A percentile compares a stretch with the other conserved stretches of the same genome.
phyloP scores from a whole-genome alignment of 2,797 vertebrate species.

The Peromyscus melanophrys region DNA sequence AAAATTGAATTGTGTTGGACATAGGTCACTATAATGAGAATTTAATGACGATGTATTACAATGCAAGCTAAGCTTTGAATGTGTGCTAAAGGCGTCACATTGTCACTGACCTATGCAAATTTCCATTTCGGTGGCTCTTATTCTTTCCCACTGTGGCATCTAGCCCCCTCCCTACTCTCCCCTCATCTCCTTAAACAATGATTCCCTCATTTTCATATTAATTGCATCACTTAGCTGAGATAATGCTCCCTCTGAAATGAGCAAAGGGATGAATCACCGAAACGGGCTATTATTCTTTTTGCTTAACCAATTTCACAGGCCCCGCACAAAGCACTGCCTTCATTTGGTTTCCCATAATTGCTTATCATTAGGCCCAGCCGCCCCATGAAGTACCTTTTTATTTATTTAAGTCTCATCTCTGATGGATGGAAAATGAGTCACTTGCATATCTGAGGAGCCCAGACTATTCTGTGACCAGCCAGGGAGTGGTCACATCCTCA shows the following conservation, averaged over 20 bases:
- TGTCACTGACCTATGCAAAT: slow-evolving; percentile 91
- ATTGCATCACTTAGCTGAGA: slow-evolving; percentile 93
- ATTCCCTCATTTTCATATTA: slow-evolving; percentile 94
- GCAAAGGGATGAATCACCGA: slow-evolving; percentile 91
- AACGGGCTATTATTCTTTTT: slow-evolving; percentile 92
- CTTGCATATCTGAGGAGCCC: slow-evolving; percentile 90
- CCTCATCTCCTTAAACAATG: slow-evolving; percentile 92
- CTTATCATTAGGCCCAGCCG: slow-evolving; percentile 93
- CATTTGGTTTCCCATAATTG: slow-evolving; percentile 92
- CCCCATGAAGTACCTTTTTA: slow-evolving; percentile 91
- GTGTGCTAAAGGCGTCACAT: slow-evolving; percentile 86
- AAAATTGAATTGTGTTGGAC: slow-evolving; percentile 90
- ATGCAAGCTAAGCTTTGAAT: slow-evolving; percentile 88
- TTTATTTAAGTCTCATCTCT: slow-evolving; percentile 92
- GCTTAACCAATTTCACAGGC: slow-evolving; percentile 93
- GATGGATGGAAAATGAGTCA: slow-evolving; percentile 91
- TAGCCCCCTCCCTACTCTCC: slow-evolving; percentile 85
- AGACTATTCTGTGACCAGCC: slow-evolving; percentile 87
- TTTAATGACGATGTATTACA: slow-evolving; percentile 89
- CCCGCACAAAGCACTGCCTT: slow-evolving; percentile 90
- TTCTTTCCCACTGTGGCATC: slow-evolving; percentile 85
- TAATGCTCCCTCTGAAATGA: slow-evolving; percentile 91
- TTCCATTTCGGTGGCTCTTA: slow-evolving; percentile 86
- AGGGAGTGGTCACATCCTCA: slow-evolving; percentile 84
- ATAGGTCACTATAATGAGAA: slow-evolving; percentile 91